Conservation (phyloP, 2,888 invertebrate genomes). For the Caenorhabditis macrosperma region DNA sequence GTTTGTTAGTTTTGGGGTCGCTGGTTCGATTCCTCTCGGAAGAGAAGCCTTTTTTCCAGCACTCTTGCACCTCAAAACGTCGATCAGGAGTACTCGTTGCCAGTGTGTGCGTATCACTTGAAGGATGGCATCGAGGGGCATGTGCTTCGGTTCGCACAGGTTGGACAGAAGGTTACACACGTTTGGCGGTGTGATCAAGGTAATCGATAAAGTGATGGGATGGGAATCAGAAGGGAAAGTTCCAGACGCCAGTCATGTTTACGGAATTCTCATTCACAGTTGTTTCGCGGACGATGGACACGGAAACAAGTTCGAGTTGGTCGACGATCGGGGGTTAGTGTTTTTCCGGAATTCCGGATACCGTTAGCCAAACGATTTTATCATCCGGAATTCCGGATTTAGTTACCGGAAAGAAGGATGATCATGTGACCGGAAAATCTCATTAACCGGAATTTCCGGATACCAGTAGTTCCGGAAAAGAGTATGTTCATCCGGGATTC, state of each 20-base stretch:
- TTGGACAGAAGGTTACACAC: constrained; percentile 76
- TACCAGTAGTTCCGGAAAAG: too few relatives aligned
- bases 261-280: constrained; percentile 79
- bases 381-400: too few relatives aligned
- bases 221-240: not conserved
- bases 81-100: constrained; percentile 77
- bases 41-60: too few relatives aligned
- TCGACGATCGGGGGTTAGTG: constrained; percentile 77
- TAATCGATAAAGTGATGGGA: constrained; percentile 23
- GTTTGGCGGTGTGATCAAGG: constrained; percentile 79
- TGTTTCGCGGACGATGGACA: constrained; percentile 80
- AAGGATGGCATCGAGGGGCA: constrained; percentile 69
- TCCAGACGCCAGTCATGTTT: constrained; percentile 75
- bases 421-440: too few relatives aligned
- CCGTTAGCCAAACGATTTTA: too few relatives aligned
- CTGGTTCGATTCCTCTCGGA: too few relatives aligned
- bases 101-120: constrained; percentile 78
- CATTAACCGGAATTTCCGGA: too few relatives aligned
- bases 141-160: constrained; percentile 68
- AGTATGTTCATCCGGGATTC: too few relatives aligned
- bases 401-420: too few relatives aligned
- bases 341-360: too few relatives aligned
- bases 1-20: too few relatives aligned
- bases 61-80: constrained; percentile 75
- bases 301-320: constrained; percentile 79